phyloP scores from a whole-genome alignment of 2,113 vertebrate genomes.

The Todiramphus saurophagus region DNA sequence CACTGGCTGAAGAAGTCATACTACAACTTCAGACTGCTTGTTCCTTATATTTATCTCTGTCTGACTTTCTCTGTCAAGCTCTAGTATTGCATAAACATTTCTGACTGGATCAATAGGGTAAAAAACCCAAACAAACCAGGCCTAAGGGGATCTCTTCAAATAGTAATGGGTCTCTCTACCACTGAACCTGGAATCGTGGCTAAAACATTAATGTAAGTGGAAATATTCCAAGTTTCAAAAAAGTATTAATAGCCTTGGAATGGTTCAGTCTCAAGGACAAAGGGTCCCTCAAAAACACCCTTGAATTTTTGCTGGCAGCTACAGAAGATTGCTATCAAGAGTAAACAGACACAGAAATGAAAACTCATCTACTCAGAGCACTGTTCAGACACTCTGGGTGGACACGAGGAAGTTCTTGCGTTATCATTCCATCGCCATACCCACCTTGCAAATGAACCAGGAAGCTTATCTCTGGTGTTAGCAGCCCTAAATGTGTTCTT shows the following conservation, averaged over 20 bases:
- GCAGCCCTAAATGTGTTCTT: neutral
- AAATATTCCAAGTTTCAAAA: neutral
- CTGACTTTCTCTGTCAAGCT: slow-evolving; percentile 81
- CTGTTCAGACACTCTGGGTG: neutral
- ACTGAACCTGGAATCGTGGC: slow-evolving; percentile 69
- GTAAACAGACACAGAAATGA: neutral
- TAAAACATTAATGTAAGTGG: neutral
- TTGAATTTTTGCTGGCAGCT: neutral
- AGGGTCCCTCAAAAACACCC: neutral
- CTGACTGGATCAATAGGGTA: slow-evolving; percentile 64
- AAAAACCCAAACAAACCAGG: neutral
- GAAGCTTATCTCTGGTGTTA: neutral
- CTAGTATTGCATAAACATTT: slow-evolving; percentile 76
- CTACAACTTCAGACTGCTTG: neutral
- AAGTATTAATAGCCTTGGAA: neutral
- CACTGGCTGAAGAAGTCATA: neutral
- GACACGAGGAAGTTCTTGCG: neutral
- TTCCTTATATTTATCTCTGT: slow-evolving; percentile 71
- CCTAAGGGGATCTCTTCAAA: slow-evolving; percentile 77
- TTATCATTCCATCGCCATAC: neutral
- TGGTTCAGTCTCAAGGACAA: neutral
- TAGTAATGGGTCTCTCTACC: slow-evolving; percentile 73
- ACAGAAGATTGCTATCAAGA: neutral
- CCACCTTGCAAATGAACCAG: neutral
- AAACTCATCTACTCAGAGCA: neutral